Base-by-base conservation (phyloP, 2,113 vertebrate species). In the Seriola dumerili region DNA sequence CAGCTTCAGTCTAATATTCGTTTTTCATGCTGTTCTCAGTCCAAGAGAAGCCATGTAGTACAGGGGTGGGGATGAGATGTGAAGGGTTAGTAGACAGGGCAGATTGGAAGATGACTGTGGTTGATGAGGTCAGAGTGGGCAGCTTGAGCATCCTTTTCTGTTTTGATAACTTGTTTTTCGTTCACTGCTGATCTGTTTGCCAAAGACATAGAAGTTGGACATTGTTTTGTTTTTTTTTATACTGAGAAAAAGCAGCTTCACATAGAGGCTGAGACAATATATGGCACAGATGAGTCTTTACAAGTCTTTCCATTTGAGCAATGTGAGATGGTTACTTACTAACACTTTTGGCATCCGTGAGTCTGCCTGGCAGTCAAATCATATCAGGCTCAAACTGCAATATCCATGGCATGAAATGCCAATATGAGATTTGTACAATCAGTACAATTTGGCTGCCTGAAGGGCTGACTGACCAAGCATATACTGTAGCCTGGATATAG, bases 91-190 rank as follows among this genome's bases (percentile, higher is more conserved):
- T 29, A 2, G 29, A 29, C 29, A 29, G 29, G 29, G 29, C 29
- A 29, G 54, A 57, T 76, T 48, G 50, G 67, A 84, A 50, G 46
- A 76, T 76, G 74, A 84, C 11, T 19, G 29, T 70, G 58, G 71
- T 64, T 69, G 70, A 74, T 23, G 46, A 66, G 83, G 83, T 84
- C 78, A 77, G 29, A 52, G 40, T 75, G 71, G 32, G 44, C 58
- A 81, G 77, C 70, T 81, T 80, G 2, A 72, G 13, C 36, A 52
- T 16, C 34, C 6, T 36, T 36, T 65, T 64, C 21, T 0, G 0
- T 72, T 62, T 69, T 55, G 2, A 10, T 38, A 69, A 69, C 42
- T 66, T 75, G 0, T 32, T 54, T 16, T 25, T 36, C 1, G 21
- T 42, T 66, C 13, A 62, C 2, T 12, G 34, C 29, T 4, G 61